Conservation (phyloP, 1,140 invertebrate species). For the Drosophila bocqueti region DNA sequence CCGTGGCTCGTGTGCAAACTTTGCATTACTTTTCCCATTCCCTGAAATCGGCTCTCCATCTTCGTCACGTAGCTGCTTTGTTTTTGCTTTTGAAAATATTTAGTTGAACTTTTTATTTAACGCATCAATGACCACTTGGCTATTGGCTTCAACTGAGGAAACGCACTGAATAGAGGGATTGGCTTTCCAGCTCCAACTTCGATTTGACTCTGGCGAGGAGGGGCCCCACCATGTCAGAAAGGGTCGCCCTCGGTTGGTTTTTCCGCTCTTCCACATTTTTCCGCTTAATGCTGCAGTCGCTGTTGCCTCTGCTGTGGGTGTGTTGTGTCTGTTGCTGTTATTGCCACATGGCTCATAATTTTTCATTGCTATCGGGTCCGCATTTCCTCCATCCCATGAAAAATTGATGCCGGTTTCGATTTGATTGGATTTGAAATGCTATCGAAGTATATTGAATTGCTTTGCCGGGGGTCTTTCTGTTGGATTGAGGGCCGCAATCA, state of each 20-base stretch:
- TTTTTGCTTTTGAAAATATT: slow-evolving; percentile 69
- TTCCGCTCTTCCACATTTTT: slow-evolving; percentile 1
- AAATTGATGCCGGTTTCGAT: slow-evolving; percentile 72
- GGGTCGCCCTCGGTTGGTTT: slow-evolving; percentile 29
- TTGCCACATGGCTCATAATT: slow-evolving; percentile 78
- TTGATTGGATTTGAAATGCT: slow-evolving; percentile 76
- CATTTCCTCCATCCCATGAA: slow-evolving; percentile 54
- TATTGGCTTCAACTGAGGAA: slow-evolving; percentile 28
- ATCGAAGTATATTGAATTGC: slow-evolving; percentile 68
- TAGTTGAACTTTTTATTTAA: slow-evolving; percentile 78
- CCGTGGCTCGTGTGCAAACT: slow-evolving; percentile 45
- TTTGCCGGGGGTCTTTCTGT: slow-evolving; percentile 13
- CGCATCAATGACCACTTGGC: slow-evolving; percentile 72
- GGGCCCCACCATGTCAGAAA: slow-evolving; percentile 18
- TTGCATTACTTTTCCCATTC: slow-evolving; percentile 52
- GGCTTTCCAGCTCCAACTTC: slow-evolving; percentile 5
- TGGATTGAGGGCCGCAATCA: slow-evolving; percentile 35
- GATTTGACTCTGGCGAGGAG: slow-evolving; percentile 5
- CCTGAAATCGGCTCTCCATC: not conserved
- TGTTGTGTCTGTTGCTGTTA: slow-evolving; percentile 47
- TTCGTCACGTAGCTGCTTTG: slow-evolving; percentile 39
- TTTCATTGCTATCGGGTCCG: slow-evolving; percentile 62
- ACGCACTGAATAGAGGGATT: not conserved
- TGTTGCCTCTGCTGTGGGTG: not conserved
- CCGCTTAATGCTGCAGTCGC: slow-evolving; percentile 35